These are phyloP conservation scores for Acrobasis suavella DNA, from an alignment of 2,888 invertebrate species.

Conservation along the genomic window DNA sequence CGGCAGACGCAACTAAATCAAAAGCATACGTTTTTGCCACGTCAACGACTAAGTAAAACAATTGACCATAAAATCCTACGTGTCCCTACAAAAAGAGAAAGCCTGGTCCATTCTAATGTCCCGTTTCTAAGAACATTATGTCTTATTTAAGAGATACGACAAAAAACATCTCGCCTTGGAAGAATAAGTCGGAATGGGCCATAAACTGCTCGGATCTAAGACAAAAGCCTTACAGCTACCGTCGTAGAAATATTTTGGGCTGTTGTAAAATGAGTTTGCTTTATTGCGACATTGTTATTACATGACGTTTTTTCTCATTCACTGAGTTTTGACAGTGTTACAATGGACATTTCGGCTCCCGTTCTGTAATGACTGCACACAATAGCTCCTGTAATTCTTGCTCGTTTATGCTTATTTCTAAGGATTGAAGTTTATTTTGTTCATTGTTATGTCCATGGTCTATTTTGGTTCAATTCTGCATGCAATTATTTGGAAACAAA, in stretches of 20 bases:
- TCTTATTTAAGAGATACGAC: slow-evolving; percentile 78
- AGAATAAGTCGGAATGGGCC: slow-evolving; percentile 73
- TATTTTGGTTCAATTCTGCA: slow-evolving; percentile 12
- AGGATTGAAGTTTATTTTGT: slow-evolving; percentile 28
- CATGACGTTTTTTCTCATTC: slow-evolving; percentile 61
- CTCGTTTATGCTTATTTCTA: slow-evolving; percentile 32
- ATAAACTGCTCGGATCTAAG: slow-evolving; percentile 65
- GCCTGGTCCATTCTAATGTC: slow-evolving; percentile 72
- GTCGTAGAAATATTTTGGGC: slow-evolving; percentile 69
- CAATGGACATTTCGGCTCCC: slow-evolving; percentile 71
- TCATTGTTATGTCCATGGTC: slow-evolving; percentile 4
- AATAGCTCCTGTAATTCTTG: slow-evolving; percentile 43
- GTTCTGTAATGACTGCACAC: slow-evolving; percentile 60
- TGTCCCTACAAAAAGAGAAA: slow-evolving; percentile 77
- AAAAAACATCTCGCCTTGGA: slow-evolving; percentile 68
- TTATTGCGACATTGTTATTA: slow-evolving; percentile 77
- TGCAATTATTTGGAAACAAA: neutral
- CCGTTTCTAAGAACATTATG: slow-evolving; percentile 80
- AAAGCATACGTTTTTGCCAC: slow-evolving; percentile 57
- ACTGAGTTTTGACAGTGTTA: slow-evolving; percentile 66
- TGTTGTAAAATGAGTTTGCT: slow-evolving; percentile 64
- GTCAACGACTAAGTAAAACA: slow-evolving; percentile 70
- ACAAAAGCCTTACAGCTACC: slow-evolving; percentile 73
- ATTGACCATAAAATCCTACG: slow-evolving; percentile 79
- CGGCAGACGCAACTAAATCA: slow-evolving; percentile 38